phyloP scores from a whole-genome alignment of 2,797 vertebrate genomes.

The Cossypha dichroa region DNA sequence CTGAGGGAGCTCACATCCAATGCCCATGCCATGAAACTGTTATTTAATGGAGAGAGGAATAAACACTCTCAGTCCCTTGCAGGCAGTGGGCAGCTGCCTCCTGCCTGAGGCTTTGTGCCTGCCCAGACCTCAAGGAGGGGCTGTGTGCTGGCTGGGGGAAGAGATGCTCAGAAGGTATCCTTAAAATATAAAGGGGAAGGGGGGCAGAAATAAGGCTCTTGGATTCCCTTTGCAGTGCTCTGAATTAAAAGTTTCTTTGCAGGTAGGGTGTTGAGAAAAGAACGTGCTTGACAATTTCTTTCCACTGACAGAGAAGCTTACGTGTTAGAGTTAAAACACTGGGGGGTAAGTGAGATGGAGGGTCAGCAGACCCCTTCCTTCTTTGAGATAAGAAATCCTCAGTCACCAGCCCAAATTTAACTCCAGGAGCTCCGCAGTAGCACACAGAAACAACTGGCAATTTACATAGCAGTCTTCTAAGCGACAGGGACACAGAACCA shows the following conservation, averaged over 20 bases:
- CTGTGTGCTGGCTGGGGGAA: neutral
- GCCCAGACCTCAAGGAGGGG: neutral
- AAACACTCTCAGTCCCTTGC: neutral
- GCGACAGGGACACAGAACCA: neutral
- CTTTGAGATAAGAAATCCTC: neutral
- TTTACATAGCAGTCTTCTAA: neutral
- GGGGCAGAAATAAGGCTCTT: neutral
- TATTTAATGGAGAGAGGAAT: neutral
- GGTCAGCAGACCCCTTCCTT: neutral
- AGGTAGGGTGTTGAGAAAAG: neutral
- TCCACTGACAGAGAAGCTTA: neutral
- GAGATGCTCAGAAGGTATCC: neutral
- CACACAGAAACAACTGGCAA: conserved; percentile 35
- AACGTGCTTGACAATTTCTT: neutral
- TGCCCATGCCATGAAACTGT: neutral
- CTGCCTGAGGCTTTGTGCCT: neutral
- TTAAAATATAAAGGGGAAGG: neutral
- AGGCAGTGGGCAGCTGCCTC: neutral
- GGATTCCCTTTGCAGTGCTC: neutral
- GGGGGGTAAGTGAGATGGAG: neutral
- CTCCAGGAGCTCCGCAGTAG: neutral
- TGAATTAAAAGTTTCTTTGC: conserved; percentile 49
- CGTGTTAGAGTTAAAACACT: neutral
- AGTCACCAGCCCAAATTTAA: neutral
- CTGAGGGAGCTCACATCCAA: neutral